Evolutionary conservation across 2,888 invertebrate species (phyloP), one percentile per base, ranked within the genome.

Genomic region (Epinotia brunnichana): DNA sequence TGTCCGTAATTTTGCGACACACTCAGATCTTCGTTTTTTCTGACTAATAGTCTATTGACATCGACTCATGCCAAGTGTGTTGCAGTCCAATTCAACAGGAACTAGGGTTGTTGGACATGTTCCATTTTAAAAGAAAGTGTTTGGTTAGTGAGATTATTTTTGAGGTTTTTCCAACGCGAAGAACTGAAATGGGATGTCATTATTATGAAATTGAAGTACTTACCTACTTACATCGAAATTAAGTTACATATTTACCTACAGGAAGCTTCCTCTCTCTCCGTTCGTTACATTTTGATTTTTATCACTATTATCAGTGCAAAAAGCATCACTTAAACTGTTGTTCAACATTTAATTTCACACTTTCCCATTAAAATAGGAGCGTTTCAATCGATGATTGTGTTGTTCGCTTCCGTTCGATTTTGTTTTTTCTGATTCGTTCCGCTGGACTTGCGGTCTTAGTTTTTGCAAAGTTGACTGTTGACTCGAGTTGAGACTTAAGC

Each of bases 351-450:
- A 84, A 83, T 87, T 86, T 85, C 81, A 85, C 84, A 89, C 87
- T 89, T 89, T 86, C 83, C 81, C 80, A 81, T 82, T 80, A 82
- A 80, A 85, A 83, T 82, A 79, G 77, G 80, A 81, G 81, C 84
- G 75, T 75, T 70, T 76, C 81, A 82, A 82, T 85, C 81, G 78
- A 76, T 79, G 80, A 84, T 82, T 82, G 83, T 81, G 77, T 80
- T 76, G 76, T 77, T 76, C 76, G 82, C 85, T 87, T 85, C 86
- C 85, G 87, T 85, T 83, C 79, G 77, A 75, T 75, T 76, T 78
- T 75, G 19, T 63, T 76, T 77, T 79, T 79, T 77, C 68, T 75
- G 78, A 84, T 84, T 82, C 60, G 83, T 80, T 81, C 80, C 81
- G 80, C 77, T 71, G 69, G 76, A 70, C 71, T 61, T 41, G 72